Base-by-base conservation (phyloP, 1,140 invertebrate genomes). In the Drosophila sturtevanti region DNA sequence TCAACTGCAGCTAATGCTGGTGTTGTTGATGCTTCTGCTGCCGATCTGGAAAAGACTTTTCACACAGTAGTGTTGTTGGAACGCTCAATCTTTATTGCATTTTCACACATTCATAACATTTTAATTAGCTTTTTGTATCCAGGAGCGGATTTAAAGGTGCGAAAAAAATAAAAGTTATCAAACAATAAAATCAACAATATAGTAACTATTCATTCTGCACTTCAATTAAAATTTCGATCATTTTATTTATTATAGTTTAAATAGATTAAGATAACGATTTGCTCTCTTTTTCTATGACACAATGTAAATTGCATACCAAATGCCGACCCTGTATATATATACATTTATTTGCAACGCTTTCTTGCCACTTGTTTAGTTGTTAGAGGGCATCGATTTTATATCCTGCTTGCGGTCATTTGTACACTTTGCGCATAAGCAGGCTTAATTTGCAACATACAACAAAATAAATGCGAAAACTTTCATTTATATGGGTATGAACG, bases 61-160 rank as follows among this genome's bases (percentile, higher is more conserved):
- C 84, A 89, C 84, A 80, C 79, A 51, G 24, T 48, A 24, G 63
- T 48, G 58, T 69, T 62, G 74, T 71, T 82, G 60, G 70, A 59
- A 64, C 58, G 65, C 77, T 55, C 70, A 71, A 64, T 71, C n/a
- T 79, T 79, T 58, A 76, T 84, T 75, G 81, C 73, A 75, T 81
- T 85, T 82, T 78, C 82, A 79, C 82, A 86, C 82, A 87, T 87
- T 76, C 79, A 87, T 89, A 87, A 89, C 80, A 68, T 72, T 67
- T 87, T 89, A 87, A 87, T 87, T 87, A 87, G 76, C 68, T 63
- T 7, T 7, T 31, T 31, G 27, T 31, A 9, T 1, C 2, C 41
- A 48, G 41, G 16, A 48, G 41, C 41, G 41, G 41, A 48, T 1
- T 48, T 6, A 18, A 11, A 35, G 9, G 10, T 35, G 34, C 11